A percentile compares a stretch with the other conserved stretches of the same genome.
phyloP scores from a whole-genome alignment of 2,888 invertebrate genomes.

The Athetis lepigone region DNA sequence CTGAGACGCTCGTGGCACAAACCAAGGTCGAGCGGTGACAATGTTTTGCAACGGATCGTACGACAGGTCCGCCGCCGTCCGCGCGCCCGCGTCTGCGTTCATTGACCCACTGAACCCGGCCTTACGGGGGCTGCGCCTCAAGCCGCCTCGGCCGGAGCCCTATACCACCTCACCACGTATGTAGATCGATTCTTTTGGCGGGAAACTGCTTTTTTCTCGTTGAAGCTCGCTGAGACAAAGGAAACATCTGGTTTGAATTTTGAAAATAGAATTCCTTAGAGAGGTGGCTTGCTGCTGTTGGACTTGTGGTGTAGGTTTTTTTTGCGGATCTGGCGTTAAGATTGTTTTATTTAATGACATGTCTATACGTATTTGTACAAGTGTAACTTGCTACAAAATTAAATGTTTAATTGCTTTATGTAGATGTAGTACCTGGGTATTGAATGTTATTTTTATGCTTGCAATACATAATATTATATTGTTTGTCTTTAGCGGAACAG shows the following conservation, averaged over 20 bases:
- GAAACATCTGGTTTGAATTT: conserved; percentile 51
- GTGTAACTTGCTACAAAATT: not conserved
- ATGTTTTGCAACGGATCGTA: conserved; percentile 82
- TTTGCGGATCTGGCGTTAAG: not conserved
- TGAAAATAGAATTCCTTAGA: conserved; percentile 40
- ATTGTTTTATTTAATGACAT: too few relatives aligned
- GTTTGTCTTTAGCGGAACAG: too few relatives aligned
- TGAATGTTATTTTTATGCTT: too few relatives aligned
- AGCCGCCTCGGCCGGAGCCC: conserved; percentile 55
- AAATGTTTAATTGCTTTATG: too few relatives aligned
- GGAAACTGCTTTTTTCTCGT: conserved; percentile 46
- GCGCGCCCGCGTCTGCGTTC: conserved; percentile 77
- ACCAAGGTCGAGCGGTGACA: conserved; percentile 77
- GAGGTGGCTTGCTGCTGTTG: conserved; percentile 33
- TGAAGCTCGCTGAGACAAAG: conserved; percentile 34
- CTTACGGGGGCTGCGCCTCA: conserved; percentile 63
- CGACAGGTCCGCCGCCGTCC: conserved; percentile 77
- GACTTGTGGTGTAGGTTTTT: too few relatives aligned
- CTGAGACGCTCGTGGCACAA: conserved; percentile 60
- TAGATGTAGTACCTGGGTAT: too few relatives aligned
- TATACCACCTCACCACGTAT: conserved; percentile 29
- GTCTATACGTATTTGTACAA: too few relatives aligned
- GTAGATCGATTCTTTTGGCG: conserved; percentile 57
- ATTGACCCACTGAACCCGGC: conserved; percentile 87
- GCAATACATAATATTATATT: too few relatives aligned